Evolutionary conservation across 2,797 vertebrate genomes (phyloP).

Genomic region (Potorous gilbertii): DNA sequence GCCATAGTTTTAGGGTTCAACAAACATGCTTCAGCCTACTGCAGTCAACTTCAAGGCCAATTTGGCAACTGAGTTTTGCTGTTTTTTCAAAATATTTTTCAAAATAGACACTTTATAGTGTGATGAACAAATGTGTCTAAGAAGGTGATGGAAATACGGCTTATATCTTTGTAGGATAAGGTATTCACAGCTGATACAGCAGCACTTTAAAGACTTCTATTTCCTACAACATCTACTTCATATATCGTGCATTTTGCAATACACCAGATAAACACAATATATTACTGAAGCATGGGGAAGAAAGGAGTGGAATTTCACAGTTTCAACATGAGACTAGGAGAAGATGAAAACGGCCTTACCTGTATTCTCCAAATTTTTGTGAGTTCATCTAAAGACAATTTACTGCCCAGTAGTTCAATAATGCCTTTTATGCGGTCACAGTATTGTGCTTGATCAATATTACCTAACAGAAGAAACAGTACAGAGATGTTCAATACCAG

Average conservation of each 20-base stretch:
- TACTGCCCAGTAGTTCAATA: slow-evolving; percentile 98
- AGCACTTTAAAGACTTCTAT: background rate
- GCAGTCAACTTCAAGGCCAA: background rate
- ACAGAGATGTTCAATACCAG: slow-evolving; percentile 24
- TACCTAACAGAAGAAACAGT: slow-evolving; percentile 87
- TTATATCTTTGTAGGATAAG: background rate
- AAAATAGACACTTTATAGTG: background rate
- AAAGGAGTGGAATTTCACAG: background rate
- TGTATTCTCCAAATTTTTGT: slow-evolving; percentile 99
- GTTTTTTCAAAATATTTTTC: background rate
- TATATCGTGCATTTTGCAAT: background rate
- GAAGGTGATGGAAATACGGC: background rate
- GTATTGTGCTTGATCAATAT: slow-evolving; percentile 99
- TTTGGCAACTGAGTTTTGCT: background rate
- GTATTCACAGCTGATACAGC: background rate
- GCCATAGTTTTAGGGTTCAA: background rate
- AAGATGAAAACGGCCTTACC: slow-evolving; percentile 79
- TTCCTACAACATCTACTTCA: background rate
- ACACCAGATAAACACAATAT: background rate
- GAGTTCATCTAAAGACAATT: slow-evolving; percentile 97
- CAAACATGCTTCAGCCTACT: background rate
- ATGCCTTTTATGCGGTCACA: slow-evolving; percentile 99
- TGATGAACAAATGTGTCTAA: background rate
- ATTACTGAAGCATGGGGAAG: background rate
- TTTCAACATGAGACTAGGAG: background rate